Evolutionary conservation across 1,140 invertebrate genomes (phyloP).

Genomic region (Penaeus indicus): DNA sequence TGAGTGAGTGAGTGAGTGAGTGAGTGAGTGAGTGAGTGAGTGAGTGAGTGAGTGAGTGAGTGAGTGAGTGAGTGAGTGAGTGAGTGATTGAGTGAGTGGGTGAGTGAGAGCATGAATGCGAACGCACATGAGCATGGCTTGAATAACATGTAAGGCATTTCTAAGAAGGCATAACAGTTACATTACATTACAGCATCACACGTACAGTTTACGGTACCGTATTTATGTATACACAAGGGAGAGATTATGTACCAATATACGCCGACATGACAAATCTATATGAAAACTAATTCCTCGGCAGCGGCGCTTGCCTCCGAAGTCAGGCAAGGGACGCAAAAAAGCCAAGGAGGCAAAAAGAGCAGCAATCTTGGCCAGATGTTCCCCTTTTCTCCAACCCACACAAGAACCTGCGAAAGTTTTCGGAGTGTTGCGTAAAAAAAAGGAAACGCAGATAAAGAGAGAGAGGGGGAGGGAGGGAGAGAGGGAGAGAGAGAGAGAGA

Average conservation of each 20-base stretch:
- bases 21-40: not conserved
- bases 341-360: not conserved
- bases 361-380: not conserved
- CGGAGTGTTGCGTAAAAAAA: not conserved
- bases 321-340: not conserved
- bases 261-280: no score
- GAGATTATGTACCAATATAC: no score
- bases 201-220: no score
- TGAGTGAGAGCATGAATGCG: constrained; percentile 5
- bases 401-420: not conserved
- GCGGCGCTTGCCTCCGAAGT: not conserved
- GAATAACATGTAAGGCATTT: not conserved
- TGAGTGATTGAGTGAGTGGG: not conserved
- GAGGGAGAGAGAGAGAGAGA: not conserved
- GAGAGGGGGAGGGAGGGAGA: not conserved
- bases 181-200: no score
- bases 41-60: not conserved
- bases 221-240: no score
- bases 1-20: not conserved
- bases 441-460: not conserved
- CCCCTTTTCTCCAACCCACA: no score
- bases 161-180: no score
- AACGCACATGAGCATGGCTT: not conserved
- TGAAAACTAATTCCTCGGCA: no score
- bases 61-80: not conserved